Evolutionary conservation across 1,140 invertebrate species (phyloP).

Genomic region (Trialeurodes vaporariorum): DNA sequence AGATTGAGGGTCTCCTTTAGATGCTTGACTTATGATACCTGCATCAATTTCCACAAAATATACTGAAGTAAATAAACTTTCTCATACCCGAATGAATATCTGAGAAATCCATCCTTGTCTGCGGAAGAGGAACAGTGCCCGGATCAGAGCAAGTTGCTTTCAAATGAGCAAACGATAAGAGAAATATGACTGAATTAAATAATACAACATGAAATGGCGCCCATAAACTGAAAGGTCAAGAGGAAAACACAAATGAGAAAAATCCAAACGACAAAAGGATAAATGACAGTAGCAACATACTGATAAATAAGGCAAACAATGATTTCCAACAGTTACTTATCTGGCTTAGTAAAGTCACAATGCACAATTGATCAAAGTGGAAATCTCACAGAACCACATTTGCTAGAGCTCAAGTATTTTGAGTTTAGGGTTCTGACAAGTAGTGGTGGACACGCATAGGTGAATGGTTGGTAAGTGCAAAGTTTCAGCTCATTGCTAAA

Average conservation of each 20-base stretch:
- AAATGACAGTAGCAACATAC: conserved; percentile 5
- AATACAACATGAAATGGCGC: conserved; percentile 66
- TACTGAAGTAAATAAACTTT: no score
- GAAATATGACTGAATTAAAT: conserved; percentile 69
- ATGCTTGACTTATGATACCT: no score
- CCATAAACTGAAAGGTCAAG: conserved; percentile 57
- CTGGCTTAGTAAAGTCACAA: no score
- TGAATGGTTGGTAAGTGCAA: no score
- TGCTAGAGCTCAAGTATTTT: no score
- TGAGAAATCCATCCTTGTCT: conserved; percentile 71
- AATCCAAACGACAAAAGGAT: conserved; percentile 4
- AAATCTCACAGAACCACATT: no score
- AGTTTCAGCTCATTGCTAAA: no score
- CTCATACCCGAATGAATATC: conserved; percentile 57
- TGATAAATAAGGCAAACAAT: neutral
- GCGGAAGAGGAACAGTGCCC: conserved; percentile 72
- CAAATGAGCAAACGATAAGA: conserved; percentile 63
- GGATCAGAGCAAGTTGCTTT: conserved; percentile 81
- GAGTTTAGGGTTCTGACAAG: no score
- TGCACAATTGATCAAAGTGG: no score
- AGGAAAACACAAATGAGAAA: neutral
- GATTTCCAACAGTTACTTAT: neutral
- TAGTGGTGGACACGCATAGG: no score
- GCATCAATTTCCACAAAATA: no score
- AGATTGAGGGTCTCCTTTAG: no score